Conservation (phyloP, 2,113 vertebrate genomes). For the Calidris pugnax region DNA sequence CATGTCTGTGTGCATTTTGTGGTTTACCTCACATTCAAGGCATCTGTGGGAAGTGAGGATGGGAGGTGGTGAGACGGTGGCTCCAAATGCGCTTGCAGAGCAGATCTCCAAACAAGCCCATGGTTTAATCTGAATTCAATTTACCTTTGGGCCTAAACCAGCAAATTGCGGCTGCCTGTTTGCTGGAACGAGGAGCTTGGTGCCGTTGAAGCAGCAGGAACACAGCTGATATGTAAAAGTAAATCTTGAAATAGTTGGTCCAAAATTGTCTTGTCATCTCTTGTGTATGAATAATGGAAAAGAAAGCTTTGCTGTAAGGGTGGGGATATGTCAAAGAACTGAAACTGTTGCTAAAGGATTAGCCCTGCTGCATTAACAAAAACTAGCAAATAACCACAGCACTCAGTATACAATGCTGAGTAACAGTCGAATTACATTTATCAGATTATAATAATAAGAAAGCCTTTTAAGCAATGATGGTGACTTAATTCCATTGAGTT, state of each 20-base stretch:
- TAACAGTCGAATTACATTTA: neutral
- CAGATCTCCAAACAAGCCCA: neutral
- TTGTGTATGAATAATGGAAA: neutral
- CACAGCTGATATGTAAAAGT: neutral
- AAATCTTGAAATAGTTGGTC: neutral
- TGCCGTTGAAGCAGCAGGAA: neutral
- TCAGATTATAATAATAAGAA: neutral
- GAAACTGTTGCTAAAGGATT: neutral
- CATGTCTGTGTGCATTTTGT: neutral
- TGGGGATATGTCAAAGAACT: neutral
- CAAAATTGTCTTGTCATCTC: fast-evolving
- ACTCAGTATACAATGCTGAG: neutral
- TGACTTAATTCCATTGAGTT: neutral
- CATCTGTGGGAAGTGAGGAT: neutral
- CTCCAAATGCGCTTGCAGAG: neutral
- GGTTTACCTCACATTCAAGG: neutral
- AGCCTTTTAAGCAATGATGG: neutral
- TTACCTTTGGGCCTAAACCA: neutral
- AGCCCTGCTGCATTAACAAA: neutral
- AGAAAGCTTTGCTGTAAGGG: neutral
- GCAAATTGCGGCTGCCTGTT: neutral
- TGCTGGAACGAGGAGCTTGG: neutral
- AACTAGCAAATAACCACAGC: neutral
- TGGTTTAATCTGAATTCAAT: neutral
- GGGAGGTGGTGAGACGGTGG: neutral